phyloP scores from a whole-genome alignment of 2,888 invertebrate genomes.

The Ichneumoninae sp. region DNA sequence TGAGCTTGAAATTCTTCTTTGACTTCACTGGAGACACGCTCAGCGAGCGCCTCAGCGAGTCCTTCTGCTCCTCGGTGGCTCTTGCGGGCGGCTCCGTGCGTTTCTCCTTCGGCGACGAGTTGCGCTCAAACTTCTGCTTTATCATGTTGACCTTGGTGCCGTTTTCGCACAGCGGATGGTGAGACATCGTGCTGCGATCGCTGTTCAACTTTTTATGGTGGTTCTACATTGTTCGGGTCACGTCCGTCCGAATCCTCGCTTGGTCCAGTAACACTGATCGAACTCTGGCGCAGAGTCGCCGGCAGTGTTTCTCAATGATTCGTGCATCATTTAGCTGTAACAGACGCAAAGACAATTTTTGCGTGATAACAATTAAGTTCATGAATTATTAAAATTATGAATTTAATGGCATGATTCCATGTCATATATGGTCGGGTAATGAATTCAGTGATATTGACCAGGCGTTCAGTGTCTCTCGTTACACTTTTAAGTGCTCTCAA shows the following conservation, averaged over 20 bases:
- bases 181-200: constrained; percentile 53
- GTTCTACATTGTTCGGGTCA: background rate
- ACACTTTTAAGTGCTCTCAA: too few relatives aligned
- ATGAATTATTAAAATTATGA: too few relatives aligned
- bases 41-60: constrained; percentile 56
- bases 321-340: constrained; percentile 5
- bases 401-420: too few relatives aligned
- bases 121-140: constrained; percentile 67
- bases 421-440: too few relatives aligned
- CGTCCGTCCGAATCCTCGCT: background rate
- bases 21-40: constrained; percentile 66
- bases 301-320: background rate
- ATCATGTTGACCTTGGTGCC: constrained; percentile 65
- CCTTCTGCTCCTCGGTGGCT: constrained; percentile 41
- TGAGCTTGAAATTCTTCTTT: constrained; percentile 72
- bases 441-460: too few relatives aligned
- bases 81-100: background rate
- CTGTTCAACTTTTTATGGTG: background rate
- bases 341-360: background rate
- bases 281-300: background rate
- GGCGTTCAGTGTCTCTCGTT: too few relatives aligned
- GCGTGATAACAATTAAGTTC: too few relatives aligned
- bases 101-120: constrained; percentile 38
- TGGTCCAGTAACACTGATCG: background rate
- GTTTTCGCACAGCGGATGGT: constrained; percentile 57